Evolutionary conservation across 2,888 invertebrate species (phyloP), one percentile per base, ranked within the genome.

Genomic region (Cenopis cana): DNA sequence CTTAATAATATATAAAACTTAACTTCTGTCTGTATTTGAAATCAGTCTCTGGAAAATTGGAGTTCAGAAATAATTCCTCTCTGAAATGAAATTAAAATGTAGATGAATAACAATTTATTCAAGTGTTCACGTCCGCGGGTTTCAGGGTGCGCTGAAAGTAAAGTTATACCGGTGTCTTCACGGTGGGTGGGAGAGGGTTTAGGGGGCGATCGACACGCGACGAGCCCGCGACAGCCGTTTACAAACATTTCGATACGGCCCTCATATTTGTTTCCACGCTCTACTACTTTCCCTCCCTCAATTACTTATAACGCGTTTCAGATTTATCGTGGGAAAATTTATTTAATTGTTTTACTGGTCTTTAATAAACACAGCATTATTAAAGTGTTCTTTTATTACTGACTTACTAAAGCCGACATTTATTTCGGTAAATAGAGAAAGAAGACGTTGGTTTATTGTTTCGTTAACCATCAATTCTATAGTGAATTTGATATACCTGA

Each of bases 221-320:
- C 81, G 74, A 75, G 69, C 24, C 76, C 74, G 77, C 81, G 86
- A 89, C 88, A 87, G 81, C 82, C 85, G 87, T 89, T 90, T 88
- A 90, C 89, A 90, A 91, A 91, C 88, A 90, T 90, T 89, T 87
- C 87, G 86, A 89, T 88, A 89, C 87, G 84, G 84, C 89, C 88
- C 88, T 86, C 85, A 85, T 89, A 88, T 90, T 89, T 89, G 86
- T 87, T 91, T 89, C 85, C 86, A 83, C 82, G 83, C 82, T 81
- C 79, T 80, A 78, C 83, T 84, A 84, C 84, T 83, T 83, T 82
- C 83, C 85, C 86, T 56, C 82, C 82, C 82, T 84, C 83, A 82
- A 87, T 87, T 85, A 85, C 80, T 80, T 46, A 20, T 14, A 70
- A 76, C 77, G 76, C 55, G 67, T 60, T 71, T 36, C 60, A 20